phyloP scores from a whole-genome alignment of 2,113 vertebrate genomes.

The Nanorana parkeri region DNA sequence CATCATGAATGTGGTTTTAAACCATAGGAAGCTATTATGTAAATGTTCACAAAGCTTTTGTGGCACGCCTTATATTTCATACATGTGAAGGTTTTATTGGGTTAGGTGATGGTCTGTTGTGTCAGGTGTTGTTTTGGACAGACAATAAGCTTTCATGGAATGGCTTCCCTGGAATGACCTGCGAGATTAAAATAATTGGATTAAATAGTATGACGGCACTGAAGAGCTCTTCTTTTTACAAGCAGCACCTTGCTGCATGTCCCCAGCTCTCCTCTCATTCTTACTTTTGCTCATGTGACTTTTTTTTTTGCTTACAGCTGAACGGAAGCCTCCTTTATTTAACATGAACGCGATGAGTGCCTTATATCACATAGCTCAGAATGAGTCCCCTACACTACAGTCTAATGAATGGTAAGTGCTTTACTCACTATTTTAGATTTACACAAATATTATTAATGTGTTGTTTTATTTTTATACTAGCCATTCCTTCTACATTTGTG shows the following conservation, averaged over 20 bases:
- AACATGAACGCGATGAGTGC: conserved; percentile 99
- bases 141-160: conserved; percentile 54
- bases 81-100: not conserved
- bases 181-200: conserved; percentile 63
- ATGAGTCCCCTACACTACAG: conserved; percentile 94
- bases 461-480: no score
- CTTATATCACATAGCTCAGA: conserved; percentile 99
- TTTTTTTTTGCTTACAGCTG: conserved; percentile 77
- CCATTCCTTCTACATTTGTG: no score
- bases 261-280: conserved; percentile 12
- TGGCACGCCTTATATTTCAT: not conserved
- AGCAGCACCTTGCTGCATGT: conserved; percentile 34
- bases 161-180: conserved; percentile 58
- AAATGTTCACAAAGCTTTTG: not conserved
- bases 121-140: not conserved
- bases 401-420: conserved; percentile 93
- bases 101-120: no score
- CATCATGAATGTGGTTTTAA: no score
- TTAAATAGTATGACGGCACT: conserved; percentile 53
- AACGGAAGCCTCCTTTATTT: conserved; percentile 97
- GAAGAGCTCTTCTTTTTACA: conserved; percentile 59
- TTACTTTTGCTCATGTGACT: conserved; percentile 50
- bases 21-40: no score
- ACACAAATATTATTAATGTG: no score
- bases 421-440: not conserved